A percentile compares a stretch with the other conserved stretches of the same genome.
phyloP scores from a whole-genome alignment of 37 sponge, comb jelly and placozoan species.

The Diacarnus erythraeanus region DNA sequence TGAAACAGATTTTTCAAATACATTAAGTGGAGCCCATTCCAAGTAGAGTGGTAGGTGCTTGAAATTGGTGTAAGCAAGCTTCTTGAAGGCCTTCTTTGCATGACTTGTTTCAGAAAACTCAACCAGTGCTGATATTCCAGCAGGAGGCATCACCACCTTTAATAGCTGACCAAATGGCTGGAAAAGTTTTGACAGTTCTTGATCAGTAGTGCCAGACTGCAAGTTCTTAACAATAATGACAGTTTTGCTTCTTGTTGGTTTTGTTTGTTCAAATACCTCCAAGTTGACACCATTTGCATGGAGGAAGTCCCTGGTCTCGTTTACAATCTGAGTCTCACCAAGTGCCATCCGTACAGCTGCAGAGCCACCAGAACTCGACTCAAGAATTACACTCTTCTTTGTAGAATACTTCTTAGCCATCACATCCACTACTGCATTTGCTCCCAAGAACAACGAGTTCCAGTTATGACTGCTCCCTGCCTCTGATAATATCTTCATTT shows the following conservation, averaged over 20 bases:
- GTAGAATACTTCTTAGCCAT: constrained; percentile 69
- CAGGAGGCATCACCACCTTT: constrained; percentile 82
- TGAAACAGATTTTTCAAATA: constrained; percentile 9
- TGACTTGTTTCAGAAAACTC: constrained; percentile 72
- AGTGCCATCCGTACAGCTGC: constrained; percentile 92
- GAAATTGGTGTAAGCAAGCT: constrained; percentile 87
- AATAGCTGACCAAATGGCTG: constrained; percentile 73
- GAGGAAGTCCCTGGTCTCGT: constrained; percentile 86
- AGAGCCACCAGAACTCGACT: constrained; percentile 34
- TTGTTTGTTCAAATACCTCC: constrained; percentile 60
- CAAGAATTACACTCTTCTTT: constrained; percentile 77
- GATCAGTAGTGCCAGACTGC: constrained; percentile 69
- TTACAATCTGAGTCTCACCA: constrained; percentile 92
- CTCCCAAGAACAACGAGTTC: constrained; percentile 93
- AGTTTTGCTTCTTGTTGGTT: constrained; percentile 78
- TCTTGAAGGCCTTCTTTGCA: constrained; percentile 82
- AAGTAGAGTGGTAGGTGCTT: constrained; percentile 92
- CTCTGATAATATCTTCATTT: constrained; percentile 60
- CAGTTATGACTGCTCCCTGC: constrained; percentile 79
- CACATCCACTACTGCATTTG: constrained; percentile 90
- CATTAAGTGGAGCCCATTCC: constrained; percentile 94
- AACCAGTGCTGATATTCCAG: constrained; percentile 91
- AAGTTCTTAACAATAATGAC: constrained; percentile 91
- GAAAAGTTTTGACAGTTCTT: constrained; percentile 76
- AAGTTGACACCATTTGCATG: constrained; percentile 81